A percentile compares a stretch with the other conserved stretches of the same genome.
phyloP scores from a whole-genome alignment of 35 echinoderm and acorn worm species.

The Ptychodera flava region DNA sequence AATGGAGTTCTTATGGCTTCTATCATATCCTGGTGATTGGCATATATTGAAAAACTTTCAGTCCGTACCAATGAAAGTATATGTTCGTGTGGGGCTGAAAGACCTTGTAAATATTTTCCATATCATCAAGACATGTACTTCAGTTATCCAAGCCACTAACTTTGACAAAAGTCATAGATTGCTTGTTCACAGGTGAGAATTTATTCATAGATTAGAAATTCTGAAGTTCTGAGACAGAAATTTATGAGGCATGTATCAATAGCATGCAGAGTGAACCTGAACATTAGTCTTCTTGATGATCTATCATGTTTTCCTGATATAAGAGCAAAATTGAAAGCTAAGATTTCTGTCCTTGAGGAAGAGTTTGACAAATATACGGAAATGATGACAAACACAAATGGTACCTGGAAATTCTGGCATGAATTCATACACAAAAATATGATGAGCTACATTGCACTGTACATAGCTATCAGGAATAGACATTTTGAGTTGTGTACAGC shows the following conservation, averaged over 20 bases:
- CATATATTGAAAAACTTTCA: constrained; percentile 50
- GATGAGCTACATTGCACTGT: constrained; percentile 37
- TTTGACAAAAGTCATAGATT: constrained; percentile 48
- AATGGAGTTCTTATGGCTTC: constrained; percentile 46
- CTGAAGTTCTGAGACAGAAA: not conserved
- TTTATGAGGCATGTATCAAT: not conserved
- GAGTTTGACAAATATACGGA: constrained; percentile 2
- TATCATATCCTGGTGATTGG: too few species aligned
- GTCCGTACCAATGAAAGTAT: constrained; percentile 40
- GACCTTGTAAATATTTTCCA: not conserved
- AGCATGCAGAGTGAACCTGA: not conserved
- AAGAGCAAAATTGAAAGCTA: too few species aligned
- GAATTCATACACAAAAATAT: constrained; percentile 45
- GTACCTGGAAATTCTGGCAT: constrained; percentile 49
- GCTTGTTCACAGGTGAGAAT: constrained; percentile 47
- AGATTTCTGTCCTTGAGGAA: not conserved
- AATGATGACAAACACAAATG: not conserved
- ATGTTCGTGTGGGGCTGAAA: constrained; percentile 23
- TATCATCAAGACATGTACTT: too few species aligned
- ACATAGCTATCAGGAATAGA: constrained; percentile 26
- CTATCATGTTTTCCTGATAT: too few species aligned
- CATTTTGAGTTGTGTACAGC: constrained; percentile 32
- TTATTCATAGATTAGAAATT: constrained; percentile 24
- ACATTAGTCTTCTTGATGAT: not conserved
- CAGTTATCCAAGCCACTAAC: constrained; percentile 8